Conservation (phyloP, 2,888 invertebrate genomes). For the Xanthorhoe spadicearia region DNA sequence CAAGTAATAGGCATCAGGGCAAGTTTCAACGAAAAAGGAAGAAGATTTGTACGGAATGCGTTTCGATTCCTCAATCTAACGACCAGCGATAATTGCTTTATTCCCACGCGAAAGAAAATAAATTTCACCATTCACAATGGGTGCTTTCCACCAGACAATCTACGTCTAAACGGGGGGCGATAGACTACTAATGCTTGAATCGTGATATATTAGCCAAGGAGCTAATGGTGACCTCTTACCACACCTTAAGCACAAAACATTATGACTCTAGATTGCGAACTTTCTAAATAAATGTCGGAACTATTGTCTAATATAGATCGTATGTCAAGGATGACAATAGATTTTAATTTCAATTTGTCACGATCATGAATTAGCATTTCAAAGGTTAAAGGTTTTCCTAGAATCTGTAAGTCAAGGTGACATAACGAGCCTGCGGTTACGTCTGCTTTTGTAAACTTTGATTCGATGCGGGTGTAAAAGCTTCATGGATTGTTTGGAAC, state of each 20-base stretch:
- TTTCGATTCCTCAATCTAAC: conserved; percentile 65
- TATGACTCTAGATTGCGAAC: conserved; percentile 44
- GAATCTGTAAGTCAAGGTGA: conserved; percentile 60
- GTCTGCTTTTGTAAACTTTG: conserved; percentile 34
- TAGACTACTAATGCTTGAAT: conserved; percentile 69
- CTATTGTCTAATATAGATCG: conserved; percentile 69
- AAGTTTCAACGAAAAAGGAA: neutral
- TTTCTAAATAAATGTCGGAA: conserved; percentile 63
- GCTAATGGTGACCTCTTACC: conserved; percentile 66
- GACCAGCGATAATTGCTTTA: conserved; percentile 70
- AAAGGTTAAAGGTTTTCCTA: conserved; percentile 60
- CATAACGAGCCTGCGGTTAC: conserved; percentile 35
- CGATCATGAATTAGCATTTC: conserved; percentile 68
- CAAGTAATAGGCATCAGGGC: conserved; percentile 45
- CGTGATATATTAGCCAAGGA: conserved; percentile 74
- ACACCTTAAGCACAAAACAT: conserved; percentile 50
- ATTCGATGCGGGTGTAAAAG: conserved; percentile 36
- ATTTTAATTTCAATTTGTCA: conserved; percentile 75
- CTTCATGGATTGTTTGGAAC: conserved; percentile 37
- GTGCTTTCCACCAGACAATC: conserved; percentile 73
- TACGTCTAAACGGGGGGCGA: conserved; percentile 69
- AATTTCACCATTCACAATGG: conserved; percentile 75
- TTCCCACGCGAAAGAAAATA: conserved; percentile 73
- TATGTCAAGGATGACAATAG: conserved; percentile 75
- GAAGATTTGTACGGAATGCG: conserved; percentile 49